A percentile compares a stretch with the other conserved stretches of the same genome.
These are phyloP conservation scores for Xanthia icteritia DNA, from an alignment of 2,888 invertebrate genomes.

Conservation along the genomic window DNA sequence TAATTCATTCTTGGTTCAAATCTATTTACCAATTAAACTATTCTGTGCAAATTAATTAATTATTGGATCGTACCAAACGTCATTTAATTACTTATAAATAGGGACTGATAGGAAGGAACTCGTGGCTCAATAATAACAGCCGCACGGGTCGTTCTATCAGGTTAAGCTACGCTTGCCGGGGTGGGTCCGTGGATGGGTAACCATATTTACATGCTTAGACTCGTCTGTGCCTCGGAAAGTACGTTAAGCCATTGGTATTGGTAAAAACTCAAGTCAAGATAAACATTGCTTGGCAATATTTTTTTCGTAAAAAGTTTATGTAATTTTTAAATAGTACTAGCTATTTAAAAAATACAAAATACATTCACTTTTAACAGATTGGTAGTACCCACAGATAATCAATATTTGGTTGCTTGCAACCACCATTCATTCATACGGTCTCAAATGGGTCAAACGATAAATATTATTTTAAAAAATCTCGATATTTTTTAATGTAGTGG, in stretches of 20 bases:
- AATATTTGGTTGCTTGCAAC: constrained; percentile 3
- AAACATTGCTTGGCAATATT: neutral
- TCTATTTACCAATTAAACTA: neutral
- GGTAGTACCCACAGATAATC: no score
- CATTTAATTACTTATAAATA: neutral
- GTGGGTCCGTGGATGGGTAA: no score
- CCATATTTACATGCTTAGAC: no score
- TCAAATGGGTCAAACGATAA: constrained; percentile 28
- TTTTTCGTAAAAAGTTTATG: no score
- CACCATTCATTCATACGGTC: neutral
- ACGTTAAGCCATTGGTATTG: no score
- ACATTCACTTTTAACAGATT: neutral
- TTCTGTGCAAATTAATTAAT: neutral
- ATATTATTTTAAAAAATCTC: constrained; percentile 13
- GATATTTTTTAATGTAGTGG: constrained; percentile 45
- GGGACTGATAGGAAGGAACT: no score
- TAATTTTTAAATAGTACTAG: no score
- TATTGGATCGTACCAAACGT: neutral
- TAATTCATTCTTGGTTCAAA: neutral
- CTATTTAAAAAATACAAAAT: neutral
- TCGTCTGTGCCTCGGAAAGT: no score
- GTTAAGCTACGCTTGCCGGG: no score
- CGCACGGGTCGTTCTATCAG: no score
- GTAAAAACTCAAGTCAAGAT: neutral
- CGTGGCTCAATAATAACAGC: no score